phyloP scores from a whole-genome alignment of 2,113 vertebrate genomes.

The Entelurus aequoreus region DNA sequence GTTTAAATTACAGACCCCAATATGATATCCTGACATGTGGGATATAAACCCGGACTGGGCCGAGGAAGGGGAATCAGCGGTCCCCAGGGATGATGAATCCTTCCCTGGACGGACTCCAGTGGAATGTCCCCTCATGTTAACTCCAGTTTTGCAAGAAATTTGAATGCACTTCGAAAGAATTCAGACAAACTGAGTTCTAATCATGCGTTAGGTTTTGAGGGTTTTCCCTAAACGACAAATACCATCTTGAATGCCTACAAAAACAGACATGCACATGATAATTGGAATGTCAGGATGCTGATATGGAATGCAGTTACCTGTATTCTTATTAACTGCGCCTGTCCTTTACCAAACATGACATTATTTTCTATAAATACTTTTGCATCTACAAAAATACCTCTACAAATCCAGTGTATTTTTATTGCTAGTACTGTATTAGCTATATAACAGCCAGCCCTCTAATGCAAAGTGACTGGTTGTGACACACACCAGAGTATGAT shows the following conservation, averaged over 20 bases:
- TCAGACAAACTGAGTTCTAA: neutral
- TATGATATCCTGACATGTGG: slow-evolving; percentile 15
- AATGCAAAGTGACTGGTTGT: no score
- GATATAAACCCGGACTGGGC: slow-evolving; percentile 16
- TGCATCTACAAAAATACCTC: no score
- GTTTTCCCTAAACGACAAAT: no score
- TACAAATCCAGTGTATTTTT: no score
- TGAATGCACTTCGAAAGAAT: slow-evolving; percentile 1
- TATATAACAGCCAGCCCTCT: no score
- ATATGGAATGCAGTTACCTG: neutral
- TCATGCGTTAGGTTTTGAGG: no score
- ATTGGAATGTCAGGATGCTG: no score
- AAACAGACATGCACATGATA: no score
- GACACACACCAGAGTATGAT: no score
- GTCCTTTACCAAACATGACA: neutral
- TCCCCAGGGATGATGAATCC: slow-evolving; percentile 27
- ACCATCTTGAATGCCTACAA: no score
- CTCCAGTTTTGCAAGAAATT: slow-evolving; percentile 14
- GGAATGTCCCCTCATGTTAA: slow-evolving; percentile 48
- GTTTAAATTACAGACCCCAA: neutral
- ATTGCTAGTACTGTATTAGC: no score
- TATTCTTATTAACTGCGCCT: neutral
- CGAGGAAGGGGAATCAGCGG: slow-evolving; percentile 4
- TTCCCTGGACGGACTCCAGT: slow-evolving; percentile 34
- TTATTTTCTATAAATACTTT: no score